Evolutionary conservation across 1,140 invertebrate species (phyloP).

Genomic region (Holcopasites calliopsidis): DNA sequence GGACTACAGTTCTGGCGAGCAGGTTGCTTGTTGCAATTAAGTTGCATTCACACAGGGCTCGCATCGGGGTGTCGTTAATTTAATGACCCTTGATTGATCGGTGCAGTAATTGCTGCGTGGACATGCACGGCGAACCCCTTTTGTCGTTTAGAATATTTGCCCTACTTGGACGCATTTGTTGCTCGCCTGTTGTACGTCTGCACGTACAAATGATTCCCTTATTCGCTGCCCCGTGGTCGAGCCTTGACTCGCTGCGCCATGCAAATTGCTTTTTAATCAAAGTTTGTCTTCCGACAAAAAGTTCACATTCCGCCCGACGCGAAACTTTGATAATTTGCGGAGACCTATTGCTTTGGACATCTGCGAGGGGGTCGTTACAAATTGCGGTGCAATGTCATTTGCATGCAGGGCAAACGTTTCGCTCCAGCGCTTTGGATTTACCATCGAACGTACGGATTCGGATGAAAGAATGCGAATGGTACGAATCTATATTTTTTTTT

Average conservation of each 20-base stretch:
- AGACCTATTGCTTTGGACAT: neutral
- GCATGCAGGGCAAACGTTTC: neutral
- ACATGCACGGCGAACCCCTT: conserved; percentile 27
- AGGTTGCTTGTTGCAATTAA: conserved; percentile 58
- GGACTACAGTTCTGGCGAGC: neutral
- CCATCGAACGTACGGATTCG: no score
- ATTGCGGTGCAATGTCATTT: neutral
- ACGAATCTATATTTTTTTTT: no score
- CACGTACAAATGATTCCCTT: conserved; percentile 10
- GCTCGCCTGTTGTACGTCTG: neutral
- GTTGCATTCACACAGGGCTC: conserved; percentile 62
- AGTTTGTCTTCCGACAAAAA: neutral
- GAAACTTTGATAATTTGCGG: neutral
- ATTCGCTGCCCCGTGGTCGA: neutral
- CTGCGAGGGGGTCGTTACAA: neutral
- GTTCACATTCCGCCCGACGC: neutral
- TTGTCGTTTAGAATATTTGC: conserved; percentile 25
- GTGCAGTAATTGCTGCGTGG: conserved; percentile 51
- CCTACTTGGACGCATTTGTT: neutral
- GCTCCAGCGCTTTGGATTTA: no score
- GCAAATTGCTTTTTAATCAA: neutral
- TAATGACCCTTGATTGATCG: conserved; percentile 64
- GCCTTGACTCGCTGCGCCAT: neutral
- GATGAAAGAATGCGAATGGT: no score
- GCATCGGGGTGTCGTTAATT: conserved; percentile 61